phyloP scores from a whole-genome alignment of 2,888 invertebrate species.

The Aleiodes alternator region DNA sequence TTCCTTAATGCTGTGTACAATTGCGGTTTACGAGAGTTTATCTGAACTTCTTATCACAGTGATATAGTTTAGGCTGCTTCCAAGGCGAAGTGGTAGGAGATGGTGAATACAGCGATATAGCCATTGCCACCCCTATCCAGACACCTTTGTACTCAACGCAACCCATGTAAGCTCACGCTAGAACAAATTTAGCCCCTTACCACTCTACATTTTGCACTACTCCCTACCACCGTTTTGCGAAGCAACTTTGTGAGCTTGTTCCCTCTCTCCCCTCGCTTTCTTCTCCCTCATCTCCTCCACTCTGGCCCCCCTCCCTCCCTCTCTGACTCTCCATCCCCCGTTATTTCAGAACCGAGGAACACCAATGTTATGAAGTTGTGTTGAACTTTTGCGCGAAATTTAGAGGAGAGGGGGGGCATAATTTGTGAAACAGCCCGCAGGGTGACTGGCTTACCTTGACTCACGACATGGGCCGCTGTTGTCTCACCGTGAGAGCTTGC shows the following conservation, averaged over 20 bases:
- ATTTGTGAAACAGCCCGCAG: conserved; percentile 70
- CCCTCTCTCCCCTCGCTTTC: conserved; percentile 33
- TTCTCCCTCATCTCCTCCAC: conserved; percentile 54
- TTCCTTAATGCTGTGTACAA: conserved; percentile 29
- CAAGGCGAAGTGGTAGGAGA: too few species aligned
- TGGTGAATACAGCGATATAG: conserved; percentile 58
- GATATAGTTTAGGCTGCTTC: conserved; percentile 54
- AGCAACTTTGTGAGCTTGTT: conserved; percentile 35
- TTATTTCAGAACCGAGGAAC: conserved; percentile 58
- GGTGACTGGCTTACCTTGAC: conserved; percentile 68
- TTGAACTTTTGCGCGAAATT: conserved; percentile 71
- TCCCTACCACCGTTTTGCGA: conserved; percentile 38
- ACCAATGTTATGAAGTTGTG: conserved; percentile 74
- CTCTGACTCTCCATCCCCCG: conserved; percentile 25
- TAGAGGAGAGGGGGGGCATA: conserved; percentile 62
- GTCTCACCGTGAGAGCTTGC: conserved; percentile 11
- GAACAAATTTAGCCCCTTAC: conserved; percentile 71
- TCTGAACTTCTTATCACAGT: conserved; percentile 44
- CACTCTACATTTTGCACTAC: conserved; percentile 50
- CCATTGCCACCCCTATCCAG: conserved; percentile 59
- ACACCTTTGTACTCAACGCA: conserved; percentile 75
- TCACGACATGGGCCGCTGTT: conserved; percentile 58
- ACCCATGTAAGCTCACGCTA: conserved; percentile 75
- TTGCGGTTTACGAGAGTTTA: conserved; percentile 49
- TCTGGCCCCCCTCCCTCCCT: conserved; percentile 60